Evolutionary conservation across 2,888 invertebrate species (phyloP), one percentile per base, ranked within the genome.

Genomic region (Tubulanus polymorphus): DNA sequence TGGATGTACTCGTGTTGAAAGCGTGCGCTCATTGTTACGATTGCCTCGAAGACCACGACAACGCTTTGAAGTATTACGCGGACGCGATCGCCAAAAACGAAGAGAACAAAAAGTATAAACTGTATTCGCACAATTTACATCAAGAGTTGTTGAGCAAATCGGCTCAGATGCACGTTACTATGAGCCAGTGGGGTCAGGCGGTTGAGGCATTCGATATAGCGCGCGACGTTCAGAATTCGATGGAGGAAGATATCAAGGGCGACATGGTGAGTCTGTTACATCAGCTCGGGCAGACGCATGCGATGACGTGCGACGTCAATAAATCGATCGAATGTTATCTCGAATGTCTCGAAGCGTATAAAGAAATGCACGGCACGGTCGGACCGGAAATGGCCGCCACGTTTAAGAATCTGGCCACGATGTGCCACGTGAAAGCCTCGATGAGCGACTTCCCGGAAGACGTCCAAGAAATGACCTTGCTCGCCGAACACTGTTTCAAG

Each of bases 361-460:
- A 67, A 37, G 76, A 76, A 59, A 63, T 71, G 25, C 70, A 72
- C 56, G 48, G 53, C 8, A 51, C 67, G 27, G 62, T 72, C 18
- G 73, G 70, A n/a, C 68, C 71, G 8, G 75, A 74, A 29, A 70
- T 75, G 67, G 71, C 71, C 28, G 61, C 66, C 20, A 71, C 71
- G 1, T 61, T 76, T 35, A 72, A 74, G 18, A 73, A 71, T 53
- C 64, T 77, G 32, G 77, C 71, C 18, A 73, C 73, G n/a, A 72
- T 77, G 61, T 75, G 72, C 56, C 74, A 75, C 57, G 74, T 76
- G 5, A 76, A 77, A 57, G 74, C 73, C 3, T 75, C 74, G 55
- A 64, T 75, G 26, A 67, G 69, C 50, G 72, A 75, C 28, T 71
- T 70, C 45, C 61, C 69, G 1, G 71, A 69, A 15, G 66, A 71